A percentile compares a stretch with the other conserved stretches of the same genome.
phyloP scores from a whole-genome alignment of 2,888 invertebrate species.

The Zaprionus bogoriensis region DNA sequence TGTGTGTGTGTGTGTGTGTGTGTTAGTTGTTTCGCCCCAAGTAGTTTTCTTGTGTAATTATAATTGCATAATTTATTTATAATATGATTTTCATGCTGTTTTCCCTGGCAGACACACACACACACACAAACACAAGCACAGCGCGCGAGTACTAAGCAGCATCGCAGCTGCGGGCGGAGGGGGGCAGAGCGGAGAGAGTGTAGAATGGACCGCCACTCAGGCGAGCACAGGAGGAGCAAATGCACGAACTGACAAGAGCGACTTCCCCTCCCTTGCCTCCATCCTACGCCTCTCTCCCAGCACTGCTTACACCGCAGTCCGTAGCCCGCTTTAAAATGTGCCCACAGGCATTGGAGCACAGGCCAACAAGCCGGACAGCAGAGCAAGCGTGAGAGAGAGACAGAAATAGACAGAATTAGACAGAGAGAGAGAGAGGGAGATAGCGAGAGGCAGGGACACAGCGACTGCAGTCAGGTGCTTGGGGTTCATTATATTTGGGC shows the following conservation, averaged over 20 bases:
- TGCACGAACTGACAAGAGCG: slow-evolving; percentile 22
- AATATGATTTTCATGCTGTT: slow-evolving; percentile 78
- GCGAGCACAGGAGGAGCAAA: slow-evolving; percentile 53
- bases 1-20: slow-evolving; percentile 9
- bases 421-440: background rate
- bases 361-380: background rate
- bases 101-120: slow-evolving; percentile 42
- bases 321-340: background rate
- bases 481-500: slow-evolving; percentile 77
- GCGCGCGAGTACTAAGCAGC: background rate
- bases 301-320: background rate
- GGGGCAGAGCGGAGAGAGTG: background rate
- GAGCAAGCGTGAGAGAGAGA: background rate
- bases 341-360: background rate
- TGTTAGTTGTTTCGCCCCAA: slow-evolving; percentile 71
- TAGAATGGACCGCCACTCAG: slow-evolving; percentile 12
- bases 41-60: slow-evolving; percentile 79
- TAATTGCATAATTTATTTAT: slow-evolving; percentile 78
- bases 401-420: background rate
- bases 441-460: background rate
- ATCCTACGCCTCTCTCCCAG: background rate
- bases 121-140: background rate
- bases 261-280: background rate
- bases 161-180: background rate
- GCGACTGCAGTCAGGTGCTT: slow-evolving; percentile 47